Percentiles rank a stretch among this genome's conserved stretches.
Conservation (phyloP, 2,113 vertebrate species). For the Salvelinus alpinus region DNA sequence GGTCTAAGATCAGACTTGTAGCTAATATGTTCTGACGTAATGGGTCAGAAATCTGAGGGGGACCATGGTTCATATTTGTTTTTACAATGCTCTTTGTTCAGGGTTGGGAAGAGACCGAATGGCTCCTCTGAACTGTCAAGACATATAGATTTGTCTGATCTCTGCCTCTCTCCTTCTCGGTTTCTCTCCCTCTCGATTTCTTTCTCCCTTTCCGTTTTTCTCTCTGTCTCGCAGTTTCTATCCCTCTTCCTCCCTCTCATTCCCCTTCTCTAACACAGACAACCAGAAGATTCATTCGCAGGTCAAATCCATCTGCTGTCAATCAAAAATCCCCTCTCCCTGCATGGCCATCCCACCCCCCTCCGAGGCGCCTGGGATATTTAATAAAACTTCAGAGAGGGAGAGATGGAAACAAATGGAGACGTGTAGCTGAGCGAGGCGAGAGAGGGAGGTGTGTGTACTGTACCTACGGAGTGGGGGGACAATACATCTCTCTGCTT, state of each 20-base stretch:
- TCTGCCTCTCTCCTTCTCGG: background rate
- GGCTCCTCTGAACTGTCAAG: too few relatives aligned
- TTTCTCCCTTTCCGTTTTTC: background rate
- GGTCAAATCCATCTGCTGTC: constrained; percentile 15
- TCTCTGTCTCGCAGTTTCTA: background rate
- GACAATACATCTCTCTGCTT: background rate
- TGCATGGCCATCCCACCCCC: background rate
- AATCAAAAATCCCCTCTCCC: constrained; percentile 18
- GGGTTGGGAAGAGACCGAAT: too few relatives aligned
- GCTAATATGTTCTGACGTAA: background rate
- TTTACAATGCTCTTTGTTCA: too few relatives aligned
- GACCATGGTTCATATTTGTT: too few relatives aligned
- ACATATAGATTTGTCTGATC: background rate
- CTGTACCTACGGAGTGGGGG: background rate
- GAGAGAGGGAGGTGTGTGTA: background rate
- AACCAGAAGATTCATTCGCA: constrained; percentile 9
- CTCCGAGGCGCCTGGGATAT: background rate
- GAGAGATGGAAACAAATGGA: background rate
- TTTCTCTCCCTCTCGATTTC: background rate
- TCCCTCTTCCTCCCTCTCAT: background rate
- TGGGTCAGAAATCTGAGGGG: background rate
- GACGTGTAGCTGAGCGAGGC: background rate
- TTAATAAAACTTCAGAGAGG: background rate
- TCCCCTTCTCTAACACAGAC: background rate
- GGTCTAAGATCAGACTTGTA: constrained; percentile 1